Conservation (phyloP, 2,113 vertebrate genomes). For the Seriola rivoliana region DNA sequence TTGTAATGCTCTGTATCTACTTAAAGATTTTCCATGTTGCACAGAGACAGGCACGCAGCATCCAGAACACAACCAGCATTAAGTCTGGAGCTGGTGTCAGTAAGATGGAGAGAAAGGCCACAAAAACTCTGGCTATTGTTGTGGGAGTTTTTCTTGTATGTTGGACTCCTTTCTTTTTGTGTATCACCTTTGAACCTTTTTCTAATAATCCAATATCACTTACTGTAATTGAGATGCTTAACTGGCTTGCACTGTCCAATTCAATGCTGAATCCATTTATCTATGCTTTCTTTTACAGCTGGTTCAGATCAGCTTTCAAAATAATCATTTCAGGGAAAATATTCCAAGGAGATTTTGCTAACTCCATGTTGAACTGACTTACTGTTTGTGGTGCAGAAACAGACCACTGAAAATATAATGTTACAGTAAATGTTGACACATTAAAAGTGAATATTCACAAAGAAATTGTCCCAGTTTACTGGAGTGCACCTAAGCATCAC, state of each 20-base stretch:
- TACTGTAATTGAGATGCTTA: constrained; percentile 11
- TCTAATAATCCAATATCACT: not conserved
- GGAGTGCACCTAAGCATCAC: no score
- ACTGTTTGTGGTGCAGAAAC: no score
- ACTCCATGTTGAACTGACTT: no score
- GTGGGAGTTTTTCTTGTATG: constrained; percentile 34
- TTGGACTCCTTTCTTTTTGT: constrained; percentile 6
- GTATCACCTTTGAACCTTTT: not conserved
- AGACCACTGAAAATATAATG: no score
- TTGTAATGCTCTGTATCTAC: constrained; percentile 41
- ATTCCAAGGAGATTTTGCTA: constrained; percentile 7
- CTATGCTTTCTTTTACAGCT: constrained; percentile 59
- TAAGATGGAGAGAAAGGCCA: constrained; percentile 41
- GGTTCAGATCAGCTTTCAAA: constrained; percentile 51
- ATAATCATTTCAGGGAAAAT: constrained; percentile 43
- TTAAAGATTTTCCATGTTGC: constrained; percentile 42
- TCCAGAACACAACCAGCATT: constrained; percentile 5
- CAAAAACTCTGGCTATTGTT: constrained; percentile 37
- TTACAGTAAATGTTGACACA: no score
- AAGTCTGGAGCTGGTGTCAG: constrained; percentile 2
- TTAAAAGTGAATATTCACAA: no score
- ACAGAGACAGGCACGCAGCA: constrained; percentile 29
- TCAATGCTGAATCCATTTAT: constrained; percentile 68
- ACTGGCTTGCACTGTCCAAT: constrained; percentile 57
- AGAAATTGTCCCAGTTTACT: no score